Evolutionary conservation across 2,888 invertebrate genomes (phyloP), one percentile per base, ranked within the genome.

Genomic region (Megamerina dolium): DNA sequence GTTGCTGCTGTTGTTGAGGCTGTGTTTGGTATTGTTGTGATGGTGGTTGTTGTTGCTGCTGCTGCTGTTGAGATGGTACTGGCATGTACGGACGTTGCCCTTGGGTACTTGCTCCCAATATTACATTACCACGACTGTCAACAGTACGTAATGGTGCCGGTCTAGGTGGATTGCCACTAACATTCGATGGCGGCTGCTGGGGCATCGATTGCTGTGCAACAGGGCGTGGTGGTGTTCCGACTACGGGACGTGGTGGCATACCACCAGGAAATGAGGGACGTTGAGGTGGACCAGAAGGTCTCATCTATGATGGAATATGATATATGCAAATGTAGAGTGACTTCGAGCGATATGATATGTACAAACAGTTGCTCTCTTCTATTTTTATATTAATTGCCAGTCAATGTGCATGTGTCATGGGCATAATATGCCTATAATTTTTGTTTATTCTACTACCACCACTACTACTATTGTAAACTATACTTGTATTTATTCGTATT

Each of bases 41-140:
- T 52, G 46, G 57, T 50, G 64, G 48, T 63, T 6, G 41, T 16
- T 49, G 43, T 17, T 56, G 50, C 30, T 54, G 54, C 14, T 67
- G 58, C 6, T 57, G 54, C 54, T 62, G 70, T 55, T 49, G 0
- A 51, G 55, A n/a, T 45, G 51, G 50, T 48, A 48, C 63, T 53
- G 46, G 57, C 49, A 64, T 48, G 63, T 57, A 54, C 46, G 52
- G 49, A 9, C 64, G 60, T 44, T 58, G 52, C 2, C 16, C 35
- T 8, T 59, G 61, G 32, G 46, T 54, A 26, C 61, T 61, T 4
- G 63, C 48, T 32, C 50, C 63, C 56, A 64, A 55, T 19, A 66
- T 42, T 42, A 76, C 55, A 41, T 66, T 72, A 42, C 61, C 66
- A 47, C 74, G 70, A 58, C 76, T 77, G 56, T 77, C 77, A 37